Evolutionary conservation across 2,797 vertebrate genomes (phyloP).

Genomic region (Austrolebias charrua): DNA sequence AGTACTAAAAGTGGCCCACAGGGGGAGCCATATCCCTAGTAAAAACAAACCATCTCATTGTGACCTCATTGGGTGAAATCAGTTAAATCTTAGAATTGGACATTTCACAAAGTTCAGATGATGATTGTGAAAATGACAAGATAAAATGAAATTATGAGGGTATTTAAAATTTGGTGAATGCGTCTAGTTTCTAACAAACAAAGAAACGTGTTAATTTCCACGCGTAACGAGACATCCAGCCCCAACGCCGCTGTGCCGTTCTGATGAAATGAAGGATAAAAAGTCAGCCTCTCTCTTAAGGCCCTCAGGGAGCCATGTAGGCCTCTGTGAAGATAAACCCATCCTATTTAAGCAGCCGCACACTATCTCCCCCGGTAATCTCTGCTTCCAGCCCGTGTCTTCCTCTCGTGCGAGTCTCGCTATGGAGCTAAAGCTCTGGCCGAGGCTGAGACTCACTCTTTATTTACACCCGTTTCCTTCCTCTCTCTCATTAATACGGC

Average conservation of each 20-base stretch:
- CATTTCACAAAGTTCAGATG: not conserved
- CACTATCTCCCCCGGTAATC: conserved; percentile 75
- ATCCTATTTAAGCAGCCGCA: conserved; percentile 73
- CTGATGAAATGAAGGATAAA: conserved; percentile 57
- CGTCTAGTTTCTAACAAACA: conserved; percentile 6
- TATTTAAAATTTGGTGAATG: conserved; percentile 25
- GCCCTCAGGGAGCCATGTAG: conserved; percentile 57
- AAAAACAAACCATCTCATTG: conserved; percentile 17
- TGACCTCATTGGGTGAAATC: conserved; percentile 16
- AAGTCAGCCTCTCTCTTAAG: conserved; percentile 41
- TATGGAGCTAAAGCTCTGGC: conserved; percentile 60
- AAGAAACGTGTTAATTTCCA: conserved; percentile 35
- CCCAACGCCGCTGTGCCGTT: conserved; percentile 28
- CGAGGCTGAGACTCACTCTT: conserved; percentile 46
- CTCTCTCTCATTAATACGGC: not conserved
- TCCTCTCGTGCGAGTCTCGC: conserved; percentile 51
- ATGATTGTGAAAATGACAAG: not conserved
- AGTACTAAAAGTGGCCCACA: conserved; percentile 31
- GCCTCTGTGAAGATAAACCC: conserved; percentile 71
- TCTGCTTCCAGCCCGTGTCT: conserved; percentile 63
- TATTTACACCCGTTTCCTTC: conserved; percentile 31
- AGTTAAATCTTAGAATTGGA: conserved; percentile 13
- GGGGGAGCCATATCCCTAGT: conserved; percentile 64
- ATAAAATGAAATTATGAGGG: not conserved
- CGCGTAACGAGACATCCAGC: conserved; percentile 34